Evolutionary conservation across 2,113 vertebrate species (phyloP).

Genomic region (Ptyas mucosa): DNA sequence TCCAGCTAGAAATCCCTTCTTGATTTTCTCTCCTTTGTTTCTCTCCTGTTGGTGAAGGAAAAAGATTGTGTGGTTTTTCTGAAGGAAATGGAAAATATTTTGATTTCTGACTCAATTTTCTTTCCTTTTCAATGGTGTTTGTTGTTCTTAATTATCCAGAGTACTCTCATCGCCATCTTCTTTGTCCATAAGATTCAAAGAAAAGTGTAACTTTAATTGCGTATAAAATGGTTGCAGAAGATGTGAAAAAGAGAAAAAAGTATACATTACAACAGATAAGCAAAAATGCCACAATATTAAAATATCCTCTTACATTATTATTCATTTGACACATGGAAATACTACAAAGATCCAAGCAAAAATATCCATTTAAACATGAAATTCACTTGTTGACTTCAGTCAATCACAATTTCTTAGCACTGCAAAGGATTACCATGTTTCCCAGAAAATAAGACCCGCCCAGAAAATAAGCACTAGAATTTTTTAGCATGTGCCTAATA

Average conservation of each 20-base stretch:
- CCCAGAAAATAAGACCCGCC: too few species aligned
- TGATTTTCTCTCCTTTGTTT: background rate
- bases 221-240: too few species aligned
- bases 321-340: background rate
- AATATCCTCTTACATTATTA: background rate
- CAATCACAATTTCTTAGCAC: background rate
- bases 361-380: background rate
- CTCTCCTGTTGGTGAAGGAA: background rate
- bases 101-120: background rate
- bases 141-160: background rate
- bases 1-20: background rate
- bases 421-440: background rate
- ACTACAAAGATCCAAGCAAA: background rate
- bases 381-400: background rate
- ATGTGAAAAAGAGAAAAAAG: too few species aligned
- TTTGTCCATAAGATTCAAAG: background rate
- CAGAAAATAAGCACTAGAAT: too few species aligned
- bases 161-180: background rate
- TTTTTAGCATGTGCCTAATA: too few species aligned
- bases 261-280: background rate
- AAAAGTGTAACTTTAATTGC: too few species aligned
- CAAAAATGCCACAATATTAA: background rate
- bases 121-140: background rate
- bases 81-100: background rate
- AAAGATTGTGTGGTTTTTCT: background rate